Evolutionary conservation across 2,113 vertebrate genomes (phyloP).

Genomic region (Carlito syrichta): DNA sequence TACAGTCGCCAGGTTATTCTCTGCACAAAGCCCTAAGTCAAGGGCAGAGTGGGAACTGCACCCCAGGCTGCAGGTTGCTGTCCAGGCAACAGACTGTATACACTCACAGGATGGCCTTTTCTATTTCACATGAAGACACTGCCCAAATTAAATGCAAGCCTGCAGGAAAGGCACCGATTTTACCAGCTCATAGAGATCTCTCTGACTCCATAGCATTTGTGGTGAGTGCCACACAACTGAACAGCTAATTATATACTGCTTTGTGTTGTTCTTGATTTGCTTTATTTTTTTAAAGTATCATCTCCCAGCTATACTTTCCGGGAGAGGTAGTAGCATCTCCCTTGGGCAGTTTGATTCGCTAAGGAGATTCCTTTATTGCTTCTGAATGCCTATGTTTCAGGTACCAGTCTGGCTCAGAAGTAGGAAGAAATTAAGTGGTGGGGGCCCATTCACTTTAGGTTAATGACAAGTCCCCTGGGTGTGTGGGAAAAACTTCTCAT

Average conservation of each 20-base stretch:
- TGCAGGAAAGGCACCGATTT: background rate
- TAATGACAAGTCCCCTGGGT: background rate
- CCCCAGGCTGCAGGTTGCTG: background rate
- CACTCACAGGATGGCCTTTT: background rate
- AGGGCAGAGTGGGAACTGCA: background rate
- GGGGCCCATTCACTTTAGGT: background rate
- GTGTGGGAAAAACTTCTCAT: background rate
- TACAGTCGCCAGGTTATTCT: background rate
- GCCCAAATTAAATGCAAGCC: background rate
- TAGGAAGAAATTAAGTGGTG: background rate
- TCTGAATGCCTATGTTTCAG: background rate
- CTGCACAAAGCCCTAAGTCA: background rate
- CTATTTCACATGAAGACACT: background rate
- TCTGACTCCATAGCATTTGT: background rate
- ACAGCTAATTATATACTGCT: background rate
- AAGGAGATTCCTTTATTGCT: background rate
- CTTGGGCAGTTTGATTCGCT: background rate
- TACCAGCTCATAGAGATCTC: background rate
- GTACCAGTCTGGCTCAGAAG: background rate
- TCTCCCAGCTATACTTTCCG: background rate
- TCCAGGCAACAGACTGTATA: background rate
- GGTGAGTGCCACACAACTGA: background rate
- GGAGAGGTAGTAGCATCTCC: background rate
- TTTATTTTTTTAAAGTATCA: slow-evolving; percentile 17
- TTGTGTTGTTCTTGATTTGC: background rate